These are phyloP conservation scores for Penelope pileata DNA, from an alignment of 2,113 vertebrate species.

Conservation along the genomic window DNA sequence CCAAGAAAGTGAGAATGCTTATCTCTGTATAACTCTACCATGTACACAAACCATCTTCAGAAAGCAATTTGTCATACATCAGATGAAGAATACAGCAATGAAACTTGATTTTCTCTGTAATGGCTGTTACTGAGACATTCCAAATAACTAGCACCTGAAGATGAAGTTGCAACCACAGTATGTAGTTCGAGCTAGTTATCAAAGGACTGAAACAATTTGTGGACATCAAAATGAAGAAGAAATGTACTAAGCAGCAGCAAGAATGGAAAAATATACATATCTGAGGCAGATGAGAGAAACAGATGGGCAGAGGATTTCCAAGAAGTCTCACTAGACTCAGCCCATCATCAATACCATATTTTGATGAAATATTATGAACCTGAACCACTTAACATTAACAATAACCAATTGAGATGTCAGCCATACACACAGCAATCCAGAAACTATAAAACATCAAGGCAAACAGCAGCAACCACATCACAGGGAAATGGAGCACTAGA, in stretches of 20 bases:
- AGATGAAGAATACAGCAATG: neutral
- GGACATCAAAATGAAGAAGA: neutral
- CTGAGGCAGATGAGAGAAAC: conserved; percentile 23
- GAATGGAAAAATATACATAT: neutral
- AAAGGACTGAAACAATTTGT: neutral
- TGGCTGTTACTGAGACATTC: neutral
- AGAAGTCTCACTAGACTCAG: conserved; percentile 18
- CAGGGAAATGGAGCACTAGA: neutral
- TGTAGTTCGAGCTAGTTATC: neutral
- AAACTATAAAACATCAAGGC: neutral
- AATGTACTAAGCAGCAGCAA: neutral
- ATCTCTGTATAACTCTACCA: neutral
- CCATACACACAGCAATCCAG: neutral
- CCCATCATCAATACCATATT: neutral
- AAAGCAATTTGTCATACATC: neutral
- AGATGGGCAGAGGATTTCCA: conserved; percentile 31
- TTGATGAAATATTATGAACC: conserved; percentile 8
- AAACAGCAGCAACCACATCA: neutral
- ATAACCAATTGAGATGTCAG: neutral
- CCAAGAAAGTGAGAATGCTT: neutral
- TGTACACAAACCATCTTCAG: neutral
- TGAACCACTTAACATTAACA: neutral
- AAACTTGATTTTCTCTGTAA: neutral
- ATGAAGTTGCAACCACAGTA: neutral
- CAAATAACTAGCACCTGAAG: neutral